Evolutionary conservation across 2,888 invertebrate species (phyloP).

Genomic region (Lydus trimaculatus): DNA sequence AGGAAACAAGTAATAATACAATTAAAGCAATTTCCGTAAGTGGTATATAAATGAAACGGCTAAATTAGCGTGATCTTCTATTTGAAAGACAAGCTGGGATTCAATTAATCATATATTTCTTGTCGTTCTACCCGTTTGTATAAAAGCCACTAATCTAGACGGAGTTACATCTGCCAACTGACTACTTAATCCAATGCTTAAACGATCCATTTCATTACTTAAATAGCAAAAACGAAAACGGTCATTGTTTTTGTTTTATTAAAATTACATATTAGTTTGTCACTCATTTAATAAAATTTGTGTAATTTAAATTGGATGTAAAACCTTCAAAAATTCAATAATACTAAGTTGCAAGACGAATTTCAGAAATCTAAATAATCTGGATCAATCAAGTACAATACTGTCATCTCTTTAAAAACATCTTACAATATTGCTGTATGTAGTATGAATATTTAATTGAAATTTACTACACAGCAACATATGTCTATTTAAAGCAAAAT

Average conservation of each 20-base stretch:
- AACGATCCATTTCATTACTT: constrained; percentile 50
- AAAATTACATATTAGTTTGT: constrained; percentile 26
- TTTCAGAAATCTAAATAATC: too few relatives aligned
- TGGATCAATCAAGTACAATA: too few relatives aligned
- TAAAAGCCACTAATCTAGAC: constrained; percentile 52
- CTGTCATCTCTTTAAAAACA: too few relatives aligned
- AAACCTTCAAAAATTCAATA: too few relatives aligned
- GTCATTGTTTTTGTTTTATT: constrained; percentile 26
- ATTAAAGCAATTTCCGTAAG: constrained; percentile 33
- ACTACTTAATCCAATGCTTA: constrained; percentile 52
- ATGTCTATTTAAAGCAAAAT: constrained; percentile 23
- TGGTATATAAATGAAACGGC: constrained; percentile 37
- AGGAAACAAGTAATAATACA: constrained; percentile 18
- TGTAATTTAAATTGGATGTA: background rate
- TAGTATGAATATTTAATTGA: background rate
- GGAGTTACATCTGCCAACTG: constrained; percentile 53
- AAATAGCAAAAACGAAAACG: constrained; percentile 26
- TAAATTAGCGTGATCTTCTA: constrained; percentile 40
- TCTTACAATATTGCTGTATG: too few relatives aligned
- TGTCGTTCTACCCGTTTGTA: constrained; percentile 46
- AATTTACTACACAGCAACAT: background rate
- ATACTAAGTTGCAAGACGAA: too few relatives aligned
- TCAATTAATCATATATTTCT: constrained; percentile 57
- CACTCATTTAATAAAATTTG: background rate
- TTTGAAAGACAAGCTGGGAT: constrained; percentile 44